Evolutionary conservation across 1,140 invertebrate species (phyloP), one percentile per base, ranked within the genome.

Genomic region (Streblospio benedicti): DNA sequence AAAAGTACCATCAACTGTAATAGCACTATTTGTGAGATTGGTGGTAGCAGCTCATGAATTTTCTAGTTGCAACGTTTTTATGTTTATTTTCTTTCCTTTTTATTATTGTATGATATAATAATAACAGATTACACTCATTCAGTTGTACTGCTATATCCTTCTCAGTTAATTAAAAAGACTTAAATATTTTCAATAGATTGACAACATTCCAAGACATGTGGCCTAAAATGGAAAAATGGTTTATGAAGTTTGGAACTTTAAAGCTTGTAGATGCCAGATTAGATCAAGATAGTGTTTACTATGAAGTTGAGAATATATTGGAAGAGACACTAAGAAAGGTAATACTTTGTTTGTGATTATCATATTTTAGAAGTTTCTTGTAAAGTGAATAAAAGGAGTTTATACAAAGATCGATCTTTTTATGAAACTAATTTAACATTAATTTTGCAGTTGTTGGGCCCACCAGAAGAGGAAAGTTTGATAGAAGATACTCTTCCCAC

Each of bases 211-310:
- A 69, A 27, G 73, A 76, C 53, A 52, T 66, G 23, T 79, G 75
- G 75, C 67, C 71, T 9, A 72, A 76, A 58, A 56, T 79, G 47
- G 71, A 76, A 60, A 77, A 76, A 63, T 79, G 75, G 71, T 78
- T 71, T 62, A 61, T 55, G 0, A 70, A 71, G 59, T 76, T 75
- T 71, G 74, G 75, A 41, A 73, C 63, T 33, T 61, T 78, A 35
- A 64, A 66, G 20, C 62, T 53, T 25, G 69, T 77, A 9, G 71
- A 77, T 65, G 73, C 71, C 4, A 51, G 64, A 18, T 66, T 69
- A 16, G 64, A 67, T 14, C 47, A 61, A 12, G 56, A 67, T 4
- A 60, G 67, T 41, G 63, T 76, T 16, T 70, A 67, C 51, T 47
- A 72, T 20, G 75, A 78, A 57, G 68, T 70, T n/a, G 73, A 76